Evolutionary conservation across 2,888 invertebrate species (phyloP).

Genomic region (Hipparchia sbordonii): DNA sequence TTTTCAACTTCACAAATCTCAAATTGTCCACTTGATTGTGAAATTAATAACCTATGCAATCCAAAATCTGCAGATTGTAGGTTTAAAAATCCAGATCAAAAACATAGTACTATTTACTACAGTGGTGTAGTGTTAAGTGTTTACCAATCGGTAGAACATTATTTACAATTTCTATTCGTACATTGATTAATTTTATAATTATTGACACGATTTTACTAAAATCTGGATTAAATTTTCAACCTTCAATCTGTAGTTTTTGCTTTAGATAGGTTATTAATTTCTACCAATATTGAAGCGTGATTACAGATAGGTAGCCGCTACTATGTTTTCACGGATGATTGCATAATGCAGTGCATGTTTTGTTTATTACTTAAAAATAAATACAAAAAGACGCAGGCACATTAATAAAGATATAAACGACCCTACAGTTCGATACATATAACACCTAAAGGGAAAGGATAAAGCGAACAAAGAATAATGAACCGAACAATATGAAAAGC

Average conservation of each 20-base stretch:
- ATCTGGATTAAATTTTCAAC: no score
- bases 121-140: no score
- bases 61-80: no score
- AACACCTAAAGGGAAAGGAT: slow-evolving; percentile 46
- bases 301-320: slow-evolving; percentile 24
- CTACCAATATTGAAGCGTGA: not conserved
- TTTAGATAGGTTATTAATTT: no score
- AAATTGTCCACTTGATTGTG: slow-evolving; percentile 20
- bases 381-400: slow-evolving; percentile 45
- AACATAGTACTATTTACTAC: no score
- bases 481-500: slow-evolving; percentile 75
- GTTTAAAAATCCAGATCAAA: no score
- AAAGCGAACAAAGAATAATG: slow-evolving; percentile 59
- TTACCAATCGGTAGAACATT: no score
- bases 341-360: slow-evolving; percentile 42
- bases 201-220: no score
- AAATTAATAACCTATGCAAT: not conserved
- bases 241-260: no score
- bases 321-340: slow-evolving; percentile 36
- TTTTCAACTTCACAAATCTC: slow-evolving; percentile 1
- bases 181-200: no score
- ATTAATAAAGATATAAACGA: slow-evolving; percentile 44
- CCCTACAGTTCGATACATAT: slow-evolving; percentile 42
- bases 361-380: slow-evolving; percentile 41
- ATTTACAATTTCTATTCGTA: no score